Conservation (phyloP, 1,140 invertebrate genomes). For the Meloidogyne floridensis region DNA sequence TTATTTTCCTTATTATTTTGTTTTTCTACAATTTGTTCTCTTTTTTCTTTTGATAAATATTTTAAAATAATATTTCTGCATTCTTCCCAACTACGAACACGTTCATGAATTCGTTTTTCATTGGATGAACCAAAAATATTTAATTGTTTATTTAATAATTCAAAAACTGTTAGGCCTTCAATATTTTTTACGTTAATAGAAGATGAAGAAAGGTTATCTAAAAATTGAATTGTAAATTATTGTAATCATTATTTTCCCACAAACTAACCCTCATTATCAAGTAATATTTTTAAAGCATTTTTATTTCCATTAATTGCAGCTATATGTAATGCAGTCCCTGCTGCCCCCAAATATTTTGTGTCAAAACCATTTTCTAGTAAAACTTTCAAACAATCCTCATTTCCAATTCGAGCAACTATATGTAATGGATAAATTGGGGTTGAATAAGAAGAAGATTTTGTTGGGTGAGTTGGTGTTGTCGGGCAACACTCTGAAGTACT, state of each 20-base stretch:
- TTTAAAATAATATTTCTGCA: not conserved
- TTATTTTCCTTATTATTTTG: not conserved
- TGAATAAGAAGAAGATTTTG: conserved; percentile 70
- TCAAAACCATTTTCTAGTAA: conserved; percentile 82
- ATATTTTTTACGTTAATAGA: conserved; percentile 8
- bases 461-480: conserved; percentile 70
- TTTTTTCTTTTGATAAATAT: not conserved
- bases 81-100: not conserved
- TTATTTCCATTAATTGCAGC: conserved; percentile 89
- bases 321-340: conserved; percentile 89
- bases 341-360: conserved; percentile 80
- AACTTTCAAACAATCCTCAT: conserved; percentile 82
- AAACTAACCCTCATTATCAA: conserved; percentile 70
- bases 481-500: conserved; percentile 75
- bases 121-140: not conserved
- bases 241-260: not conserved
- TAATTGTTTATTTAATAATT: conserved; percentile 19
- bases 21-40: not conserved
- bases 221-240: not conserved
- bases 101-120: not conserved
- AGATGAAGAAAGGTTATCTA: not conserved
- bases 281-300: conserved; percentile 80
- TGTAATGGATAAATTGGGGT: conserved; percentile 78
- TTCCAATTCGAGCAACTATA: conserved; percentile 87
- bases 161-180: conserved; percentile 12